A percentile compares a stretch with the other conserved stretches of the same genome.
Conservation (phyloP, 2,888 invertebrate genomes). For the Buathra laborator region DNA sequence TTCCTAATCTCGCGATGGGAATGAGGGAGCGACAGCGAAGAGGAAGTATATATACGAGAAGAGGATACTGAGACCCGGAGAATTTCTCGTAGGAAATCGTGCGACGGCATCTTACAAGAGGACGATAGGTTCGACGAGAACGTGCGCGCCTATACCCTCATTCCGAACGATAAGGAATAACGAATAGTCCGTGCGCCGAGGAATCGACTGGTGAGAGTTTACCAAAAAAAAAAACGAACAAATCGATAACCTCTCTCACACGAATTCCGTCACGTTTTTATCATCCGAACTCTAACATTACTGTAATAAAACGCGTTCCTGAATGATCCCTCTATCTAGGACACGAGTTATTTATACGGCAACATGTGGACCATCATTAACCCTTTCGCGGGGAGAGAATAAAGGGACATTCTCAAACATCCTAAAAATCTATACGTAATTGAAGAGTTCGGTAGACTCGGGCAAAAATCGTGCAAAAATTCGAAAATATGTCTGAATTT, state of each 20-base stretch:
- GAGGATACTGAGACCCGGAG: constrained; percentile 52
- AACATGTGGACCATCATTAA: constrained; percentile 29
- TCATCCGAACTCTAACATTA: constrained; percentile 47
- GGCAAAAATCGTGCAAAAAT: too few species aligned
- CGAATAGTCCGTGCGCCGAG: constrained; percentile 66
- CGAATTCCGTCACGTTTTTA: constrained; percentile 65
- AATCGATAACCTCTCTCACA: constrained; percentile 62
- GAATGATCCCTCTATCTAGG: constrained; percentile 47
- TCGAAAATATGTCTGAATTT: too few species aligned
- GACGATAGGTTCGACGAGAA: constrained; percentile 64
- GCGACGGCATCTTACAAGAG: constrained; percentile 64
- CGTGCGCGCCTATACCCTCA: constrained; percentile 55
- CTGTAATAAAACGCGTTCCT: constrained; percentile 66
- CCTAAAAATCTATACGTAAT: neutral
- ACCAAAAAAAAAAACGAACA: constrained; percentile 58
- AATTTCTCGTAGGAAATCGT: constrained; percentile 65
- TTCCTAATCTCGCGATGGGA: constrained; percentile 64
- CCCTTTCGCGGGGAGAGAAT: neutral
- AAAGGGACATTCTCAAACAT: neutral
- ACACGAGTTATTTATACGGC: constrained; percentile 43
- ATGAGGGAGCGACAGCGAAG: constrained; percentile 16
- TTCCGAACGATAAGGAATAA: constrained; percentile 65
- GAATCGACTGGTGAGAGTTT: constrained; percentile 63
- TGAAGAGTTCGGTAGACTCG: too few species aligned
- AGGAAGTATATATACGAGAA: constrained; percentile 38